Percentiles rank a stretch among this genome's conserved stretches.
Conservation (phyloP, 2,888 invertebrate species). For the Criorhina ranunculi region DNA sequence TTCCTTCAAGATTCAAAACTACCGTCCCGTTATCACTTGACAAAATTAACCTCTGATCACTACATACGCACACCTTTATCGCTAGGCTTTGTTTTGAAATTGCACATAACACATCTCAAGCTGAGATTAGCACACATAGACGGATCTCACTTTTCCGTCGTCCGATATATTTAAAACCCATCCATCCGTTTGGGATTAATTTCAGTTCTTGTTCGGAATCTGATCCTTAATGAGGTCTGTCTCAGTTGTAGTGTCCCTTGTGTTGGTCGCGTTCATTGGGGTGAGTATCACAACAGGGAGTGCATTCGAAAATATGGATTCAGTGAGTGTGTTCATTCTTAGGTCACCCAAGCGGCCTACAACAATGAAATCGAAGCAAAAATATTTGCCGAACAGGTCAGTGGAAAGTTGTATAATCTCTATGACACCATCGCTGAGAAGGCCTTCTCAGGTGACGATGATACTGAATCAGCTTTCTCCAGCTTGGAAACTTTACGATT, state of each 20-base stretch:
- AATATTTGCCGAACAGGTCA: slow-evolving; percentile 80
- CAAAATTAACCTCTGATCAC: slow-evolving; percentile 55
- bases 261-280: slow-evolving; percentile 30
- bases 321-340: neutral
- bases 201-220: slow-evolving; percentile 56
- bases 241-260: slow-evolving; percentile 5
- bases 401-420: slow-evolving; percentile 81
- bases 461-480: slow-evolving; percentile 81
- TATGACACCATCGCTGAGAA: slow-evolving; percentile 82
- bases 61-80: slow-evolving; percentile 43
- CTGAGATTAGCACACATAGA: slow-evolving; percentile 22
- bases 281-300: slow-evolving; percentile 30
- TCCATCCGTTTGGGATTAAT: slow-evolving; percentile 42
- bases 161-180: slow-evolving; percentile 58
- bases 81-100: slow-evolving; percentile 22
- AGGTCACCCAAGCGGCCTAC: slow-evolving; percentile 67
- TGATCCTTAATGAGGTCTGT: slow-evolving; percentile 58
- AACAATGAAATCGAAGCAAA: slow-evolving; percentile 79
- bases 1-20: neutral
- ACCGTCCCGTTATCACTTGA: slow-evolving; percentile 29
- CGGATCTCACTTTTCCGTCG: slow-evolving; percentile 32
- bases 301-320: neutral
- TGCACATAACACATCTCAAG: slow-evolving; percentile 30
- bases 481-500: slow-evolving; percentile 80
- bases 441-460: slow-evolving; percentile 81